phyloP scores from a whole-genome alignment of 2,797 vertebrate genomes.

The Anguilla marmorata region DNA sequence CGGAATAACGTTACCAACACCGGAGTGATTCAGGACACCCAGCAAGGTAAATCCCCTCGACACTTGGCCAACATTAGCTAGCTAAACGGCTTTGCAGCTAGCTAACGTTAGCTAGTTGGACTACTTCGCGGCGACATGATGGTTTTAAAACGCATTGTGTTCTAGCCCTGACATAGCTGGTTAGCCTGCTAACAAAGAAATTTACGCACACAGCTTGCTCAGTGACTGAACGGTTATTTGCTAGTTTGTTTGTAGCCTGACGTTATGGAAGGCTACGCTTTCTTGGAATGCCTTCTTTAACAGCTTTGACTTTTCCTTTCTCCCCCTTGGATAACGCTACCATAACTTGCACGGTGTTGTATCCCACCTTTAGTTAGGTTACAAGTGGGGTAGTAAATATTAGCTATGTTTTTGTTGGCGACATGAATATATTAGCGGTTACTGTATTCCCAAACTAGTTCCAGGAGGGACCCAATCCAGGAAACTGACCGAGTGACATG shows the following conservation, averaged over 20 bases:
- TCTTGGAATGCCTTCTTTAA: neutral
- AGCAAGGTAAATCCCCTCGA: constrained; percentile 9
- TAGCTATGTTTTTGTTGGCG: neutral
- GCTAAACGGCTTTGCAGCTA: neutral
- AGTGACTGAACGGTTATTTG: neutral
- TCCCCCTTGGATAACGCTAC: neutral
- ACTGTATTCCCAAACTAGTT: neutral
- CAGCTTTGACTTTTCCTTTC: neutral
- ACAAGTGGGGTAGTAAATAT: neutral
- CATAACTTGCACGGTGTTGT: neutral
- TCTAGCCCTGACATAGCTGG: constrained; percentile 46
- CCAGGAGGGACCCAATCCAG: neutral
- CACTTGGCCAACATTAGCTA: neutral
- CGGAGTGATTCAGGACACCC: constrained; percentile 4
- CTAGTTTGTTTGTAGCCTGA: neutral
- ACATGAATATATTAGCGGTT: neutral
- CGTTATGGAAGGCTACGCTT: neutral
- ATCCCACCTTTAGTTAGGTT: neutral
- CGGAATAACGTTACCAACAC: neutral
- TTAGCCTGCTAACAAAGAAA: constrained; percentile 47
- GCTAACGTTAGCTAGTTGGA: neutral
- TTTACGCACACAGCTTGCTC: constrained; percentile 13
- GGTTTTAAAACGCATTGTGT: constrained; percentile 64
- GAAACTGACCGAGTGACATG: neutral
- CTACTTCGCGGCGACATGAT: constrained; percentile 42